phyloP scores from a whole-genome alignment of 2,888 invertebrate genomes.

The Perdita meconis region DNA sequence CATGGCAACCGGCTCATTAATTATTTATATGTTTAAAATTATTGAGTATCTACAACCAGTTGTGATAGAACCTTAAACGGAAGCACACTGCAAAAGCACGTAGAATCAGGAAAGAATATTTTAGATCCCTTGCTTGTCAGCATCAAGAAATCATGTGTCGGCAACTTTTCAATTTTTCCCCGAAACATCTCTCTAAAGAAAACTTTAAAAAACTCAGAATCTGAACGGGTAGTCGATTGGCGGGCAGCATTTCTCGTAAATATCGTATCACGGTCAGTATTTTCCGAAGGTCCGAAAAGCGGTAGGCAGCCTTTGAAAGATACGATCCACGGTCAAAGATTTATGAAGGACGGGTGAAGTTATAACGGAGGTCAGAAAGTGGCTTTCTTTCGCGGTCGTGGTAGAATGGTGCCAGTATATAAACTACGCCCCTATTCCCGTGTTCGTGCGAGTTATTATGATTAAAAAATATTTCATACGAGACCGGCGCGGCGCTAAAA shows the following conservation, averaged over 20 bases:
- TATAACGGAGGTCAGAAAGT: slow-evolving; percentile 60
- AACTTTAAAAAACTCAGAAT: no score
- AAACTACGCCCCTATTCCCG: slow-evolving; percentile 27
- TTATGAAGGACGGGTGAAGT: slow-evolving; percentile 54
- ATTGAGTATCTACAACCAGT: no score
- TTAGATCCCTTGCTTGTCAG: no score
- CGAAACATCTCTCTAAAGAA: no score
- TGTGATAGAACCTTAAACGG: no score
- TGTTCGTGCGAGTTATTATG: slow-evolving; percentile 36
- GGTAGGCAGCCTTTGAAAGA: slow-evolving; percentile 48
- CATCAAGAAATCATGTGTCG: no score
- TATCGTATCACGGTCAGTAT: slow-evolving; percentile 50
- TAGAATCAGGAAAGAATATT: no score
- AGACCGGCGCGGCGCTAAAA: no score
- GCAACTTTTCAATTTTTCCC: no score
- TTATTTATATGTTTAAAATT: no score
- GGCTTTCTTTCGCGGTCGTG: slow-evolving; percentile 48
- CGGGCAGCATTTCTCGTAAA: slow-evolving; percentile 22
- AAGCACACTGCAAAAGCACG: no score
- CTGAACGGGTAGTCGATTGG: not conserved
- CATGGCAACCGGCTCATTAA: no score
- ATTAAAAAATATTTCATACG: slow-evolving; percentile 47
- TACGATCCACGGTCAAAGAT: slow-evolving; percentile 59
- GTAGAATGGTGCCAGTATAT: slow-evolving; percentile 31
- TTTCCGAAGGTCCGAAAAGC: slow-evolving; percentile 44